These are phyloP conservation scores for Cyphomyrus discorhynchus DNA, from an alignment of 2,113 vertebrate genomes.

Conservation along the genomic window DNA sequence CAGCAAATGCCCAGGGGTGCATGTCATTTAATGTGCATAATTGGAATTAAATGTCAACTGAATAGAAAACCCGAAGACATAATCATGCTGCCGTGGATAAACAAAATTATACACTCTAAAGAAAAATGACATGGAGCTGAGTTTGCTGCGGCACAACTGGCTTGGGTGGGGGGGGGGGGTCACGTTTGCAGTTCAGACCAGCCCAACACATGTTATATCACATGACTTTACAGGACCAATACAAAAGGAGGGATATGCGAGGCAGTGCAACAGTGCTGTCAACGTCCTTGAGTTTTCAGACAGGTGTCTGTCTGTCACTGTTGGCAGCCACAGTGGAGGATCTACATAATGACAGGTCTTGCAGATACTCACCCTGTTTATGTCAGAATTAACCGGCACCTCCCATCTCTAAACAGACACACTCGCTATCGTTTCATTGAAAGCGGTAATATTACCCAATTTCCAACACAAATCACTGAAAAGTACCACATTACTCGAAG, in stretches of 20 bases:
- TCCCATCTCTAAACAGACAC: background rate
- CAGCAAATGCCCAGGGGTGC: constrained; percentile 32
- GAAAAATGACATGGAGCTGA: background rate
- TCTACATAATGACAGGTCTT: background rate
- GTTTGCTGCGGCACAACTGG: background rate
- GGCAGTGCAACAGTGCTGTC: background rate
- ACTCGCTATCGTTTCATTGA: background rate
- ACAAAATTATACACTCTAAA: background rate
- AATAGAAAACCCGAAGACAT: constrained; percentile 29
- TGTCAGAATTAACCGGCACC: background rate
- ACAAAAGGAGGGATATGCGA: background rate
- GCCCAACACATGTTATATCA: background rate
- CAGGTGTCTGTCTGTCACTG: background rate
- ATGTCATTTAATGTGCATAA: constrained; percentile 38
- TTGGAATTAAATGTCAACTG: constrained; percentile 27
- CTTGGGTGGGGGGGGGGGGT: background rate
- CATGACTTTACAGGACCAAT: background rate
- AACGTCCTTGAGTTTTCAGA: background rate
- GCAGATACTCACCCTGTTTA: background rate
- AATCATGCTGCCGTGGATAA: background rate
- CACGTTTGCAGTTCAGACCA: background rate
- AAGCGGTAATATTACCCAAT: background rate
- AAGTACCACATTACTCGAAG: background rate
- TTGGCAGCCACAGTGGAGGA: background rate
- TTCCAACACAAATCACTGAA: background rate